Percentiles rank a stretch among this genome's conserved stretches.
Conservation (phyloP, 2,888 invertebrate genomes). For the Muscina levida region DNA sequence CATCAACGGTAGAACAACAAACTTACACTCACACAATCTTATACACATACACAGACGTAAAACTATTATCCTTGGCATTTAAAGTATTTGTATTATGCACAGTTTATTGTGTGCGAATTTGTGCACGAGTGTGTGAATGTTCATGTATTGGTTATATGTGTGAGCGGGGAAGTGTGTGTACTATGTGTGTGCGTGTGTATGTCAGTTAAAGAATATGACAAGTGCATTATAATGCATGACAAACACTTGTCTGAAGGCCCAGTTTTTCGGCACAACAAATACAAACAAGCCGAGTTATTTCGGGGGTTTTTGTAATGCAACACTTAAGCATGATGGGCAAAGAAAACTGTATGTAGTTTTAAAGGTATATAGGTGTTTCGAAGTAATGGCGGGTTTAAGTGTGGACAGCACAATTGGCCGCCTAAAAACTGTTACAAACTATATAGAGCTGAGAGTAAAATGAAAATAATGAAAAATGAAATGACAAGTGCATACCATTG, state of each 20-base stretch:
- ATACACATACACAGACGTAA: conserved; percentile 54
- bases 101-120: conserved; percentile 46
- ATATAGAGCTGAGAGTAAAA: neutral
- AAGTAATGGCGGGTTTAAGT: no score
- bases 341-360: no score
- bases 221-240: conserved; percentile 22
- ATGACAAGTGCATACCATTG: conserved; percentile 13
- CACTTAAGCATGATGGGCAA: no score
- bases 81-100: conserved; percentile 33
- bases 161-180: conserved; percentile 34
- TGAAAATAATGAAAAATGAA: neutral
- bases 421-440: no score
- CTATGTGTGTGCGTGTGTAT: conserved; percentile 4
- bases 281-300: no score
- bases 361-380: no score
- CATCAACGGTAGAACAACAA: conserved; percentile 20
- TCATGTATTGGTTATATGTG: neutral
- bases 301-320: no score
- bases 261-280: no score
- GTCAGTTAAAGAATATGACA: conserved; percentile 18
- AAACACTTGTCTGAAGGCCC: neutral
- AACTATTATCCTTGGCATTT: conserved; percentile 69
- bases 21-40: conserved; percentile 58
- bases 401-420: no score
- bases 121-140: conserved; percentile 10